Evolutionary conservation across 2,888 invertebrate genomes (phyloP).

Genomic region (Mesodorylaimus sp.): DNA sequence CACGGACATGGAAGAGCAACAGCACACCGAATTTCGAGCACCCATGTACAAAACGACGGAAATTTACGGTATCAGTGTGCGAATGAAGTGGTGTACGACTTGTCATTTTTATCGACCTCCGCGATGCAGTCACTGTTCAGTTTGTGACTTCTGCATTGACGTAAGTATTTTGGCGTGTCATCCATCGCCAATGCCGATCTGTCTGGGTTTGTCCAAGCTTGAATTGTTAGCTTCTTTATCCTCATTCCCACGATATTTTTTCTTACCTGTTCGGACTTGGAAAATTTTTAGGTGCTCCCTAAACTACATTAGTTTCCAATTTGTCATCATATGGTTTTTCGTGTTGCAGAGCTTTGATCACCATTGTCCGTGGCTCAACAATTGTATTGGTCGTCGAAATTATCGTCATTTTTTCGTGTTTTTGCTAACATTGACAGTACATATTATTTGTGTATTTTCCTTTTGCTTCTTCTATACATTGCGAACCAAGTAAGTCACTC

Average conservation of each 20-base stretch:
- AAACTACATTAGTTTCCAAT: too few species aligned
- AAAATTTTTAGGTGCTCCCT: too few species aligned
- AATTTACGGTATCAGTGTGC: constrained; percentile 90
- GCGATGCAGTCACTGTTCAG: constrained; percentile 93
- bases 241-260: too few species aligned
- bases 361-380: constrained; percentile 51
- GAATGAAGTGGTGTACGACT: constrained; percentile 99
- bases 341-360: constrained; percentile 99
- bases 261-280: too few species aligned
- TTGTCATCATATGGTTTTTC: too few species aligned
- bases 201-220: too few species aligned
- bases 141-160: constrained; percentile 96
- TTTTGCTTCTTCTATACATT: constrained; percentile 79
- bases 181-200: too few species aligned
- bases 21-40: constrained; percentile 89
- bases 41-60: constrained; percentile 61
- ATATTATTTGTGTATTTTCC: constrained; percentile 91
- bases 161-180: too few species aligned
- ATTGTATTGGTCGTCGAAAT: constrained; percentile 28
- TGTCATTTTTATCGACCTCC: constrained; percentile 99
- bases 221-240: too few species aligned
- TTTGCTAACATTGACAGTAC: constrained; percentile 78
- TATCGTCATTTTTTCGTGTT: constrained; percentile 98
- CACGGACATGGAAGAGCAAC: constrained; percentile 83
- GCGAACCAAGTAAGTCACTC: constrained; percentile 58